Evolutionary conservation across 2,113 vertebrate genomes (phyloP).

Genomic region (Cercocebus atys): DNA sequence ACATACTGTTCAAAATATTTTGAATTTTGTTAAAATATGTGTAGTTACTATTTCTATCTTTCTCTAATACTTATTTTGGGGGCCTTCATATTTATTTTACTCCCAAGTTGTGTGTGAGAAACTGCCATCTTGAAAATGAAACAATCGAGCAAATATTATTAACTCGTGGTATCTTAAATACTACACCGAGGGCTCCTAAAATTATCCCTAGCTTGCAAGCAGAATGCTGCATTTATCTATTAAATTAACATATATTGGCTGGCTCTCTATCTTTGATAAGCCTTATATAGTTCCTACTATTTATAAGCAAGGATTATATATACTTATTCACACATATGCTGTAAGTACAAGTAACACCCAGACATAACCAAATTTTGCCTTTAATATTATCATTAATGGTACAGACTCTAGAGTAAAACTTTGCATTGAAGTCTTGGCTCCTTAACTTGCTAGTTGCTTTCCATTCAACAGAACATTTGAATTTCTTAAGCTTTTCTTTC

Average conservation of each 20-base stretch:
- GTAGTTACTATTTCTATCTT: not conserved
- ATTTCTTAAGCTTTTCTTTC: not conserved
- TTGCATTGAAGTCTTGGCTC: not conserved
- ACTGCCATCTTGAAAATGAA: not conserved
- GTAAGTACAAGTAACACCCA: not conserved
- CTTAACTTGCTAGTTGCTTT: not conserved
- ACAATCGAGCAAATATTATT: constrained; percentile 2
- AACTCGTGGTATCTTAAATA: not conserved
- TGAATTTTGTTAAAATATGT: not conserved
- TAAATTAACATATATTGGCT: not conserved
- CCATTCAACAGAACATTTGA: not conserved
- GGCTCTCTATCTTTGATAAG: not conserved
- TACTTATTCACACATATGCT: not conserved
- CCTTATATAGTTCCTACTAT: not conserved
- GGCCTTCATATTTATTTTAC: constrained; percentile 26
- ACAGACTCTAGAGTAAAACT: not conserved
- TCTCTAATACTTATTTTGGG: constrained; percentile 6
- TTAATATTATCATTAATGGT: not conserved
- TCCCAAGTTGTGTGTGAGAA: not conserved
- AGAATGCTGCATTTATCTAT: not conserved
- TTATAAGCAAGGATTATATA: not conserved
- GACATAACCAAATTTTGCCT: not conserved
- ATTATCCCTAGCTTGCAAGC: not conserved
- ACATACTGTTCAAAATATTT: not conserved
- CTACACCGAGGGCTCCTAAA: not conserved